phyloP scores from a whole-genome alignment of 2,888 invertebrate species.

The Mythimna lalbum region DNA sequence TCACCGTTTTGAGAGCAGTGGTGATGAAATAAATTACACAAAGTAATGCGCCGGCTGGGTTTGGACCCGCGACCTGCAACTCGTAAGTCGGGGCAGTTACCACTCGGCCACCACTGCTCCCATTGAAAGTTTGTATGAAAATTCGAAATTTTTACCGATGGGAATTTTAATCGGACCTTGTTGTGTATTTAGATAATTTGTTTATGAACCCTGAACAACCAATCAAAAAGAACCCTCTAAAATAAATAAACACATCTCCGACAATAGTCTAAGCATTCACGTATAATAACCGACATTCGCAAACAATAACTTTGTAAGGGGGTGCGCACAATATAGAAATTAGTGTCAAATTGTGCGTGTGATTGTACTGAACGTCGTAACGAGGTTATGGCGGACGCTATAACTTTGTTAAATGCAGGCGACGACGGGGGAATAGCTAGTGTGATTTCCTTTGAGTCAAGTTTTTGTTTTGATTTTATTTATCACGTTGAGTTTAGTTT shows the following conservation, averaged over 20 bases:
- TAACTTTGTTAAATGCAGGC: slow-evolving; percentile 54
- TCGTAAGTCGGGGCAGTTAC: no score
- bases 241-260: slow-evolving; percentile 25
- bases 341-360: slow-evolving; percentile 66
- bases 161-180: background rate
- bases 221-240: slow-evolving; percentile 30
- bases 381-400: slow-evolving; percentile 54
- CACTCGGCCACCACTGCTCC: no score
- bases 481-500: background rate
- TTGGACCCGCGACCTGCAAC: no score
- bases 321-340: slow-evolving; percentile 62
- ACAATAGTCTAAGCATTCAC: slow-evolving; percentile 25
- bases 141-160: background rate
- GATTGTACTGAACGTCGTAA: slow-evolving; percentile 53
- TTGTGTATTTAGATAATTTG: background rate
- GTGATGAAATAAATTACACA: no score
- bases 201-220: slow-evolving; percentile 14
- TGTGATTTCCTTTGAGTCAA: slow-evolving; percentile 33
- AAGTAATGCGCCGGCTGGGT: no score
- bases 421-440: slow-evolving; percentile 35
- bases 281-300: slow-evolving; percentile 18
- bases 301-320: slow-evolving; percentile 55
- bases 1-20: no score
- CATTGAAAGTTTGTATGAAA: no score
- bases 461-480: slow-evolving; percentile 7